Evolutionary conservation across 2,113 vertebrate genomes (phyloP), one percentile per base, ranked within the genome.

Genomic region (Pandion haliaetus): DNA sequence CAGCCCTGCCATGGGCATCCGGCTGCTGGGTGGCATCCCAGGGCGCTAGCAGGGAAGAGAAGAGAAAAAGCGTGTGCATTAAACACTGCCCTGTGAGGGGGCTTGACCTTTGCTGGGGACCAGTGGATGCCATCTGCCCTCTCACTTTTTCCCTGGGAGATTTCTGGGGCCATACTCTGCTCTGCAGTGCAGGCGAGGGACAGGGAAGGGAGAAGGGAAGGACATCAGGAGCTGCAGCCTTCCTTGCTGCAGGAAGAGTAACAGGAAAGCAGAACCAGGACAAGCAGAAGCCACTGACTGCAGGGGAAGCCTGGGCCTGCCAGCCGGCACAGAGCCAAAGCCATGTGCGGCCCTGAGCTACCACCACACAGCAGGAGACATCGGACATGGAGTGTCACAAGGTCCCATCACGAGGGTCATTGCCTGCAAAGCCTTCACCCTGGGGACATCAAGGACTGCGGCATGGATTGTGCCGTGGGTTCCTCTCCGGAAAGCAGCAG

Each of bases 1-100:
- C 97, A 99, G 96, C 26, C 98, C 98, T 6, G 98, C 98, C 98
- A 99, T 98, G 90, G 98, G 98, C 98, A 99, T 98, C 55, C 98
- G 96, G 94, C 98, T 97, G 73, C 93, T 98, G 0, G 99, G 98
- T 2, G 98, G 98, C 98, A 99, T 99, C 85, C 98, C 99, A 0
- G 98, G 98, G 19, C 99, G 98, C 99, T 99, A 83, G 18, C 17
- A 12, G 65, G 94, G 89, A 52, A 74, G 61, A 82, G 70, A 66
- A 77, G 42, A 91, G 58, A 42, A 54, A 45, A 19, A 58, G 29
- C 32, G 9, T 0, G 2, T 3, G 28, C 0, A 2, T 86, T 16
- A 83, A 17, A 52, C 6, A 1, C 14, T 2, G 29, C 32, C 20
- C 54, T 24, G 73, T 1, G 1, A 26, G 10, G 40, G 17, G 6